These are phyloP conservation scores for Guaruba guarouba DNA, from an alignment of 2,113 vertebrate species.

Conservation along the genomic window DNA sequence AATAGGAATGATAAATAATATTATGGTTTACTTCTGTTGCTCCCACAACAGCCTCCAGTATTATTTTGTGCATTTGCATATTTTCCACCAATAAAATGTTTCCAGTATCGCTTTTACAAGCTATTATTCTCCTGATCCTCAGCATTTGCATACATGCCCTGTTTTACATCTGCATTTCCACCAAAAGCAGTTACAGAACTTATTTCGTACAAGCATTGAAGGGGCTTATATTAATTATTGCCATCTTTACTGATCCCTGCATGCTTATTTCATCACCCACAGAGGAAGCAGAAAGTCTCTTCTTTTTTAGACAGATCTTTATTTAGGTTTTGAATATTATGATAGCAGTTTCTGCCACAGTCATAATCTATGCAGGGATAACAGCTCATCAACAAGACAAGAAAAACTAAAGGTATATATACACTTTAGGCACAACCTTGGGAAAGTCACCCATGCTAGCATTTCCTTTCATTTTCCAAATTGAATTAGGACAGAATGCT, in stretches of 20 bases:
- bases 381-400: neutral
- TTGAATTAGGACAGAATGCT: neutral
- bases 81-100: neutral
- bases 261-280: neutral
- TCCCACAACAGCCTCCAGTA: neutral
- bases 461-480: neutral
- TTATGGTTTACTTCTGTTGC: neutral
- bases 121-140: neutral
- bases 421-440: neutral
- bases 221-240: neutral
- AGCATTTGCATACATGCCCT: neutral
- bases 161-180: neutral
- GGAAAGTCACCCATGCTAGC: neutral
- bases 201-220: neutral
- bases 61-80: neutral
- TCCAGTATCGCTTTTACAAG: neutral
- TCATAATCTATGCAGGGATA: neutral
- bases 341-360: neutral
- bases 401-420: neutral
- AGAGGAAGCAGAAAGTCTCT: neutral
- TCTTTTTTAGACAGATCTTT: neutral
- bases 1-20: neutral
- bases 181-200: neutral
- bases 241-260: neutral
- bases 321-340: neutral